Evolutionary conservation across 2,888 invertebrate genomes (phyloP).

Genomic region (Oscheius sp.): DNA sequence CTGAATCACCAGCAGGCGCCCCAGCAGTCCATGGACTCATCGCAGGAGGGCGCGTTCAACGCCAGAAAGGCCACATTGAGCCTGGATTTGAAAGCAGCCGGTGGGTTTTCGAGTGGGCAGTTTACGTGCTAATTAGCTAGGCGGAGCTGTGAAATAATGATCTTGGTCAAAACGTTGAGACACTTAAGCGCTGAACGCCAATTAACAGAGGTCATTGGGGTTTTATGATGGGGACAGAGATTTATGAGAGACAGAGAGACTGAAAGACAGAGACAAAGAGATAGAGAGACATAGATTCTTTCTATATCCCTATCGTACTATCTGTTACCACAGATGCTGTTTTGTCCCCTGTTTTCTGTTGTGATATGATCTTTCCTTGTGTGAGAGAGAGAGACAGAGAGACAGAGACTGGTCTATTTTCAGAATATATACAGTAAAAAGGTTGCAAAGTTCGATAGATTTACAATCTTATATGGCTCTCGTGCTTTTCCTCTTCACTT

Average conservation of each 20-base stretch:
- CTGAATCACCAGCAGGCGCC: constrained; percentile 22
- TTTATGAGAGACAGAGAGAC: background rate
- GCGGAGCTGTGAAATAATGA: background rate
- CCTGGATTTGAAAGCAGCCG: constrained; percentile 28
- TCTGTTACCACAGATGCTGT: too few relatives aligned
- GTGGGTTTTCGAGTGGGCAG: constrained; percentile 10
- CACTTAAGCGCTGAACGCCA: background rate
- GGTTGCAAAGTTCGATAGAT: too few relatives aligned
- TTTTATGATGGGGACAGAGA: background rate
- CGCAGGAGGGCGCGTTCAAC: constrained; percentile 34
- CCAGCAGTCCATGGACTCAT: background rate
- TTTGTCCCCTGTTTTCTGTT: too few relatives aligned
- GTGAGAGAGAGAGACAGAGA: too few relatives aligned
- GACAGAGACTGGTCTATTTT: too few relatives aligned
- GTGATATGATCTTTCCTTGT: too few relatives aligned
- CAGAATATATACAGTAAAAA: too few relatives aligned
- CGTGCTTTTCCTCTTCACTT: too few relatives aligned
- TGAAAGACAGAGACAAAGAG: background rate
- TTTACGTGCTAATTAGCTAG: background rate
- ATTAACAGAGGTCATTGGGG: constrained; percentile 14
- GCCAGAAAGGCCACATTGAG: constrained; percentile 25
- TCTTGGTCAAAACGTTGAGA: background rate
- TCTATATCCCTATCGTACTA: too few relatives aligned
- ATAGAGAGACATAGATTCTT: background rate
- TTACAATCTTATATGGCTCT: too few relatives aligned